phyloP scores from a whole-genome alignment of 2,113 vertebrate genomes.

The Mesocricetus auratus region DNA sequence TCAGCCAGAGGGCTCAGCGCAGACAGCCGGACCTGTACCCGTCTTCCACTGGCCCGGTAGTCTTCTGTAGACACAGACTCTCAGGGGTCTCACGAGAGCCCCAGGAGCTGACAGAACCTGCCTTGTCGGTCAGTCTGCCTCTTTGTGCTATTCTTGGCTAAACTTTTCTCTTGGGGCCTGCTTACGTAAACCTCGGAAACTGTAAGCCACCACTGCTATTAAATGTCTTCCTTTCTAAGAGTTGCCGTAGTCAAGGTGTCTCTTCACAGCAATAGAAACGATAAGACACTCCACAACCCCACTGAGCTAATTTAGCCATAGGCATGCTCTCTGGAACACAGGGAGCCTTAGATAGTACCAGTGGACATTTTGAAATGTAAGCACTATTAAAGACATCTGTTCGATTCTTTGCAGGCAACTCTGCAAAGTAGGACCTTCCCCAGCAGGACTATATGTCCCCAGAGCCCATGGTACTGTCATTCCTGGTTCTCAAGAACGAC shows the following conservation, averaged over 20 bases:
- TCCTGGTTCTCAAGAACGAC: too few species aligned
- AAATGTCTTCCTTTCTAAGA: too few species aligned
- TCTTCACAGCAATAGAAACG: too few species aligned
- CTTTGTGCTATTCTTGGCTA: not conserved
- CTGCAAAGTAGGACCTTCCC: too few species aligned
- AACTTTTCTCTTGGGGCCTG: not conserved
- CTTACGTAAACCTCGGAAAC: not conserved
- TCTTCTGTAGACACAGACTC: not conserved
- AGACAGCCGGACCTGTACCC: not conserved
- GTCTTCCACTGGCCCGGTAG: not conserved
- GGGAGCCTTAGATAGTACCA: not conserved
- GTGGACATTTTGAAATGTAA: not conserved
- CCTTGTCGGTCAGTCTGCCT: not conserved
- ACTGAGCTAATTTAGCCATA: not conserved
- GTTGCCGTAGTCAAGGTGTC: too few species aligned
- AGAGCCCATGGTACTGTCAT: too few species aligned
- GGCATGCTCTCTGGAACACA: not conserved
- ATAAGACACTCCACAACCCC: not conserved
- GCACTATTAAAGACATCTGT: constrained; percentile 26
- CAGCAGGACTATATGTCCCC: too few species aligned
- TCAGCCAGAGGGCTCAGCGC: too few species aligned
- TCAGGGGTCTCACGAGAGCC: not conserved
- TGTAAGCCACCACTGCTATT: too few species aligned
- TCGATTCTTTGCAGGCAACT: not conserved
- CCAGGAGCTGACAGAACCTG: not conserved